Percentiles rank a stretch among this genome's conserved stretches.
Evolutionary conservation across 2,113 vertebrate genomes (phyloP).

Genomic region (Diphyllodes magnificus): DNA sequence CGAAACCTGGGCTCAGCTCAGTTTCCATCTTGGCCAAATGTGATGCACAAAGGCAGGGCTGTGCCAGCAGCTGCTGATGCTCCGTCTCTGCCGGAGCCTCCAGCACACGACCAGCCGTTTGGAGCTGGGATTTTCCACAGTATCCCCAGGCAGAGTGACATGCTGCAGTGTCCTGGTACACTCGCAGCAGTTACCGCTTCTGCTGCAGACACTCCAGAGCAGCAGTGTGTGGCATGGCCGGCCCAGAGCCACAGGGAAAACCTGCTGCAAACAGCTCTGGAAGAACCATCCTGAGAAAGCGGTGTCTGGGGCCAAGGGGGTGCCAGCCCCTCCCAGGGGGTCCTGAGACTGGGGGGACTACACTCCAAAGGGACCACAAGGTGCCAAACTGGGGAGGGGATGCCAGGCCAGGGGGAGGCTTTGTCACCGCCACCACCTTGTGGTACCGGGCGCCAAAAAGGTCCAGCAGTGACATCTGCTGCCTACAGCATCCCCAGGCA

Average conservation of each 20-base stretch:
- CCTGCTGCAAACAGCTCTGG: background rate
- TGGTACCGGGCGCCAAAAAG: fast-evolving
- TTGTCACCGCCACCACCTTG: background rate
- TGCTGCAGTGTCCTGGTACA: slow-evolving; percentile 57
- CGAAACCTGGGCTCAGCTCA: background rate
- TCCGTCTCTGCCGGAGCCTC: slow-evolving; percentile 20
- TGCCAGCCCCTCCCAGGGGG: fast-evolving
- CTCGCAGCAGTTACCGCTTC: background rate
- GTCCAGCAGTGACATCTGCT: background rate
- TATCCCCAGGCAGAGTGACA: slow-evolving; percentile 46
- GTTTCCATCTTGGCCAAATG: slow-evolving; percentile 48
- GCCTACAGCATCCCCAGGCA: background rate
- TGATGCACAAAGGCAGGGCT: slow-evolving; percentile 54
- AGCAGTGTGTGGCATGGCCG: background rate
- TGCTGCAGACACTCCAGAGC: slow-evolving; percentile 25
- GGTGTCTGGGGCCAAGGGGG: fast-evolving
- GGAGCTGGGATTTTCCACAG: slow-evolving; percentile 61
- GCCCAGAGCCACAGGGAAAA: background rate
- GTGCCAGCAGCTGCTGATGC: slow-evolving; percentile 57
- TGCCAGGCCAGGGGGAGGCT: fast-evolving
- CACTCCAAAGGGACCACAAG: background rate
- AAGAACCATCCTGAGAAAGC: background rate
- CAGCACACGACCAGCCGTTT: slow-evolving; percentile 12
- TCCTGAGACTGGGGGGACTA: background rate
- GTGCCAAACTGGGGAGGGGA: background rate